Evolutionary conservation across 35 echinoderm and acorn worm species (phyloP).

Genomic region (Ophioderma brevispina): DNA sequence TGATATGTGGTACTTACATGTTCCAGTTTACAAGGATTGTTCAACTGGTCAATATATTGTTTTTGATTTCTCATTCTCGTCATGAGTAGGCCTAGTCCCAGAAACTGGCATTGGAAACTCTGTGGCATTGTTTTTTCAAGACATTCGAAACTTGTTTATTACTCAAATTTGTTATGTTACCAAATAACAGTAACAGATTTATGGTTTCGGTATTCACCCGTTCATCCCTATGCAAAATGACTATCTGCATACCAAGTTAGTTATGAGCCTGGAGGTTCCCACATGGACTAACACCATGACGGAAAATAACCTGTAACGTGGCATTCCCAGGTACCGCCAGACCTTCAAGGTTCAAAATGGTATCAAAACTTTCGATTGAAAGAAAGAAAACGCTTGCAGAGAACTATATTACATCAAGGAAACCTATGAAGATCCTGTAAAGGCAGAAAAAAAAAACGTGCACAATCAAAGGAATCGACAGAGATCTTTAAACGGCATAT

Average conservation of each 20-base stretch:
- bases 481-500: too few species aligned
- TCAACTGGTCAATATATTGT: background rate
- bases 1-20: background rate
- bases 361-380: background rate
- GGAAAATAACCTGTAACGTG: background rate
- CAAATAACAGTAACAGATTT: background rate
- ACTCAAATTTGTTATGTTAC: background rate
- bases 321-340: background rate
- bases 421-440: background rate
- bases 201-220: background rate
- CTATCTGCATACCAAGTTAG: background rate
- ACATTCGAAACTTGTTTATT: background rate
- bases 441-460: background rate
- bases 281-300: background rate
- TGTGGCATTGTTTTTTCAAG: background rate
- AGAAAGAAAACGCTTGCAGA: background rate
- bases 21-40: background rate
- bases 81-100: background rate
- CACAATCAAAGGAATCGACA: too few species aligned
- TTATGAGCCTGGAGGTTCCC: background rate
- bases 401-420: background rate
- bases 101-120: background rate
- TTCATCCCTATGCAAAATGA: background rate
- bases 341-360: slow-evolving; percentile 4
- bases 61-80: slow-evolving; percentile 13